Base-by-base conservation (phyloP, 2,797 vertebrate species). In the Triplophysa yarkandensis region DNA sequence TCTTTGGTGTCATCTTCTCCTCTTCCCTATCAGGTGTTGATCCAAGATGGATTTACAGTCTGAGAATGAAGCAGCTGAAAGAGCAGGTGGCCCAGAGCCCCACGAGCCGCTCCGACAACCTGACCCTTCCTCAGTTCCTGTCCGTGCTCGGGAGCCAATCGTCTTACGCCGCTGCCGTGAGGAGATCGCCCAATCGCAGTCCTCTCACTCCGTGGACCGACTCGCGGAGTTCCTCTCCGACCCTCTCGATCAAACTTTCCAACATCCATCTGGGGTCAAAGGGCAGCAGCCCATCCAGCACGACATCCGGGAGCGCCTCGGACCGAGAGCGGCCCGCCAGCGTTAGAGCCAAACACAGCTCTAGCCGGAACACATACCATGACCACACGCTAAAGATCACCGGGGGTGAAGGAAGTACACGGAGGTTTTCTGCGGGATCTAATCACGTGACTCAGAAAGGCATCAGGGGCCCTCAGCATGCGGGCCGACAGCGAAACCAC, bases 261-360 rank as follows among this genome's bases (percentile, higher is more conserved):
- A 87, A 90, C 0, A 83, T 98, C 27, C 92, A 94, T 25, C 85
- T 98, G 68, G 95, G 93, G 81, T 98, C 97, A 9, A 97, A 94
- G 86, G 95, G 95, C 75, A 98, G 96, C 86, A 97, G 95, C 82
- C 93, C 95, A 1, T 96, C 94, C 80, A 98, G 96, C 86, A 94
- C 95, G 0, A 92, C 93, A 21, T 95, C 94, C 0, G 95, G 97
- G 77, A 95, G 90, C 52, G 63, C 92, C 11, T 92, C 85, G 0
- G 96, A 98, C 77, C 86, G 90, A 73, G 93, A 94, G 68, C 91
- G 90, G 11, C 90, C 90, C 6, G 83, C 83, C 0, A 90, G 89
- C 4, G 89, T 87, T 1, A 89, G 87, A 32, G 80, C 86, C 0
- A 80, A 75, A 11, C 25, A 87, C 3, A 85, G 88, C 0, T 85